phyloP scores from a whole-genome alignment of 2,113 vertebrate genomes.

The Eulacestoma nigropectus region DNA sequence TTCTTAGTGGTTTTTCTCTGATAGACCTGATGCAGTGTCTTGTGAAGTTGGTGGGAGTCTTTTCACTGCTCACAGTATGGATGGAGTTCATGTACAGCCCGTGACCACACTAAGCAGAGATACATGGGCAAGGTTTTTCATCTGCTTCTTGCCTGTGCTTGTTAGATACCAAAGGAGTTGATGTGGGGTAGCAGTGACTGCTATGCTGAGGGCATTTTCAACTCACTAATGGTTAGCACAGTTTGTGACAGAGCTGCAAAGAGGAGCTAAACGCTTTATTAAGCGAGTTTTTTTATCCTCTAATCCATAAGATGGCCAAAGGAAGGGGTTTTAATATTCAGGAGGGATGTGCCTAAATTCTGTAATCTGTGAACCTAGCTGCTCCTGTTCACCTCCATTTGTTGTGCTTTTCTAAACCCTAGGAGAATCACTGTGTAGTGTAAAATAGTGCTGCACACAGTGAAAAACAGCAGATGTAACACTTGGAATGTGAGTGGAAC shows the following conservation, averaged over 20 bases:
- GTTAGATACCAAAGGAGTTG: conserved; percentile 19
- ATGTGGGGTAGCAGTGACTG: not conserved
- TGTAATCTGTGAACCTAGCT: conserved; percentile 9
- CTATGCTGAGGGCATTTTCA: not conserved
- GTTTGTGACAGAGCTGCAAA: conserved; percentile 36
- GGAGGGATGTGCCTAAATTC: not conserved
- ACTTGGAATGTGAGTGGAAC: not conserved
- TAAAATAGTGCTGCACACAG: conserved; percentile 6
- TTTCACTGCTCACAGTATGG: not conserved
- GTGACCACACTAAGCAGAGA: not conserved
- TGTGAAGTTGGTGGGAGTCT: conserved; percentile 3
- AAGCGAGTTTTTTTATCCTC: not conserved
- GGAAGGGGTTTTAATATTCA: conserved; percentile 40
- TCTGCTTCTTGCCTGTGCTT: not conserved
- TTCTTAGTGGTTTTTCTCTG: conserved; percentile 12
- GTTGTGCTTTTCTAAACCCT: conserved; percentile 28
- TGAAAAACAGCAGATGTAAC: conserved; percentile 37
- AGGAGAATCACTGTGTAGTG: not conserved
- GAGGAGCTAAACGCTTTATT: conserved; percentile 5
- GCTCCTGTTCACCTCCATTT: conserved; percentile 34
- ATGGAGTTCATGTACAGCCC: not conserved
- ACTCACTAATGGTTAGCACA: not conserved
- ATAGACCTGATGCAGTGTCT: not conserved
- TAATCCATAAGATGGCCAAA: not conserved
- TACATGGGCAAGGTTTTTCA: not conserved